Evolutionary conservation across 53 echinoderm and acorn worm species (phyloP), one percentile per base, ranked within the genome.

Genomic region (Crossaster papposus): DNA sequence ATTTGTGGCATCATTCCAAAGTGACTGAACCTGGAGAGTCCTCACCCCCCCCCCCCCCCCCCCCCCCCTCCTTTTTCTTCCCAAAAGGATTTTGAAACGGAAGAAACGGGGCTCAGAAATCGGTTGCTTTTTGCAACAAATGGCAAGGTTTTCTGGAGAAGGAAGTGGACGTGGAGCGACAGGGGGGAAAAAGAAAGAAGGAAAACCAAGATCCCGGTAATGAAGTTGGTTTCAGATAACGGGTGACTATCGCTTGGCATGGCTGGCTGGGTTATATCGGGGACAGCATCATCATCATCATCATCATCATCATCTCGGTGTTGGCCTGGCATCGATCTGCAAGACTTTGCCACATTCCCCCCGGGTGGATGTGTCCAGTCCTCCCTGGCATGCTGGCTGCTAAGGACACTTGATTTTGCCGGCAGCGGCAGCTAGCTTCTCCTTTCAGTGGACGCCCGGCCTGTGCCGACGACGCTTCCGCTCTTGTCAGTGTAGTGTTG

Each of bases 151-250:
- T 58, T 58, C 58, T 11, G 12, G 2, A 58, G 58, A 58, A 58
- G 22, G 58, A 58, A 18, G 17, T 11, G 58, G 58, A 18, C 22
- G 15, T 11, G 58, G 58, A 18, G 2, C 2, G 58, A 18, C 58
- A 2, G 14, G 17, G 17, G 17, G 44, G 44, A 44, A 44, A 44
- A 9, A 44, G 44, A 44, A 44, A 44, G 44, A 44, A 44, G 9
- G 44, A 44, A 44, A 44, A 44, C 44, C 5, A 9, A 44, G 1
- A 23, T 72, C 74, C 20, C 32, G 10, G 32, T 85, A 73, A 73
- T 85, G 85, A 85, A 85, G 54, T 72, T 85, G 85, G 85, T 85
- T 85, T 85, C 85, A 9, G 74, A 54, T 85, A 74, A 53, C 73
- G 38, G 20, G n/a, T n/a, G n/a, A n/a, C n/a, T n/a, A n/a, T n/a